These are phyloP conservation scores for Catonia carolina DNA, from an alignment of 2,888 invertebrate genomes.

Conservation along the genomic window DNA sequence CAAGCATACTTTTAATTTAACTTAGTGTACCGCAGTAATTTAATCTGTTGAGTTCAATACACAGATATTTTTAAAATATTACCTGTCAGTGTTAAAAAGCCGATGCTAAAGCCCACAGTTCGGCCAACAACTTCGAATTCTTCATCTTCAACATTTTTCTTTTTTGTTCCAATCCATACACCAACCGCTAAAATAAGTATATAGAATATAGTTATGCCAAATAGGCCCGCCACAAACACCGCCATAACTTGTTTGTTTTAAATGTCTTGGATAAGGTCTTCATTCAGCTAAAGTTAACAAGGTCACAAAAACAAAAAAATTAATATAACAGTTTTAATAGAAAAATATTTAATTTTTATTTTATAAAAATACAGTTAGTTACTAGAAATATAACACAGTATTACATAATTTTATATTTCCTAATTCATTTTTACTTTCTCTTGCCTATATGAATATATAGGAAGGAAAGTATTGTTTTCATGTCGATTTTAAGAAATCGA, in stretches of 20 bases:
- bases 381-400: too few relatives aligned
- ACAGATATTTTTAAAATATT: constrained; percentile 30
- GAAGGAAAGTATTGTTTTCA: too few relatives aligned
- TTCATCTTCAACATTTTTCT: constrained; percentile 48
- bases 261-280: too few relatives aligned
- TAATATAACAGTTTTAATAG: too few relatives aligned
- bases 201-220: constrained; percentile 61
- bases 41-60: not conserved
- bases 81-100: constrained; percentile 66
- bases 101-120: constrained; percentile 58
- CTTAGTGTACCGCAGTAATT: not conserved
- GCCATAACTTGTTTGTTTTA: constrained; percentile 39
- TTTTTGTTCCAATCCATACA: constrained; percentile 58
- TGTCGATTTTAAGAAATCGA: too few relatives aligned
- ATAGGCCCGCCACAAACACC: constrained; percentile 53
- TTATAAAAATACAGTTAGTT: too few relatives aligned
- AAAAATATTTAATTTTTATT: too few relatives aligned
- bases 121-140: constrained; percentile 58
- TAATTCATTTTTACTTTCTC: too few relatives aligned
- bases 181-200: constrained; percentile 57
- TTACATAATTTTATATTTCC: too few relatives aligned
- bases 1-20: not conserved
- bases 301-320: too few relatives aligned
- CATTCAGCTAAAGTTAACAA: too few relatives aligned
- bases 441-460: too few relatives aligned